Base-by-base conservation (phyloP, 2,113 vertebrate species). In the Atherinomorus stipes region DNA sequence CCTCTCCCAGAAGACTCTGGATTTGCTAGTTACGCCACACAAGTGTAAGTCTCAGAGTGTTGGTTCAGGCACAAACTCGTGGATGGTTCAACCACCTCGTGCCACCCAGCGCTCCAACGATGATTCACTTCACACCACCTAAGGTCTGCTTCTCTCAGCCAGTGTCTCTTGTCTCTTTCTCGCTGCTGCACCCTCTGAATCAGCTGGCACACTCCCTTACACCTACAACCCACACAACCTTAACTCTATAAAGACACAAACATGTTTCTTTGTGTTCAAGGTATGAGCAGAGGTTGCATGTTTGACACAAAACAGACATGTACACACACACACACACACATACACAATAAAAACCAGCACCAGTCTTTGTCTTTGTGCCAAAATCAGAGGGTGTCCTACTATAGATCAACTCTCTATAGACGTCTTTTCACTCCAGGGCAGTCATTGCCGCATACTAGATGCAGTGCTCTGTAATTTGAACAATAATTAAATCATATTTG, bases 1-100 rank as follows among this genome's bases (percentile, higher is more conserved):
- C 87, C 93, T 98, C 67, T 98, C 97, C 21, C 97, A 98, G 89
- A 98, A 98, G 89, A 96, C 94, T 5, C 88, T 98, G 85, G 97
- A 98, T 89, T 95, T 98, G 84, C 92, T 98, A 82, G 97, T 98
- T 57, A 98, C 97, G 3, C 97, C 97, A 4, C 96, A 98, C 88
- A 98, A 97, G 93, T 95, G 97, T 98, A 95, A 98, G 96, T 92
- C 71, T 67, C 89, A 86, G 83, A 87, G 81, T 79, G 81, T 62
- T 74, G 51, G 64, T 28, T 22, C 56, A 31, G 73, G 80, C 69
- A 51, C 79, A 49, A 60, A 59, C n/a, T 13, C n/a, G 45, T 56
- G 77, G 80, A 65, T 2, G 88, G 83, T 74, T 38, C 63, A 47
- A 63, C 85, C 71, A 64, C 83, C 23, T 45, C 37, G 63, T 57